Evolutionary conservation across 2,888 invertebrate species (phyloP).

Genomic region (Drosophila kambysellisi): DNA sequence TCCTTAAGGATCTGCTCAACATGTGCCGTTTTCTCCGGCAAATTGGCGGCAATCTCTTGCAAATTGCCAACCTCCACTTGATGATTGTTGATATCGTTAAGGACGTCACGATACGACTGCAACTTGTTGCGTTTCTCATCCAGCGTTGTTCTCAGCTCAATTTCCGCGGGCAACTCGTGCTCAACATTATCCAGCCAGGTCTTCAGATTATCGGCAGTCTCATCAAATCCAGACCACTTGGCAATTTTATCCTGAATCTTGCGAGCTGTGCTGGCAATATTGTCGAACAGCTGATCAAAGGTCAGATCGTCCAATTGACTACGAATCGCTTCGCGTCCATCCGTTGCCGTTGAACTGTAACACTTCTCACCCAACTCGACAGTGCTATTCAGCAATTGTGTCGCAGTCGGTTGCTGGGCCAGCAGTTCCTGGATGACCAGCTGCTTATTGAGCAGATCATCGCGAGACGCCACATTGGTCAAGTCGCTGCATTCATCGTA

Average conservation of each 20-base stretch:
- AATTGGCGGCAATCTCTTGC: conserved; percentile 91
- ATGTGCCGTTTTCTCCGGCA: conserved; percentile 92
- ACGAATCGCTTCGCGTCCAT: conserved; percentile 94
- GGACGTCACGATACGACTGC: conserved; percentile 91
- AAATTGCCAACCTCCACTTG: conserved; percentile 94
- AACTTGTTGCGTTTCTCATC: conserved; percentile 96
- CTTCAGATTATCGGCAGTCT: conserved; percentile 91
- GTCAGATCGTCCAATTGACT: conserved; percentile 93
- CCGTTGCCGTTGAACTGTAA: conserved; percentile 93
- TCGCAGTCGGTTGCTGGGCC: conserved; percentile 91
- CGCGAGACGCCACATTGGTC: conserved; percentile 88
- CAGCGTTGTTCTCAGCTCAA: conserved; percentile 93
- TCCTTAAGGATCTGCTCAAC: conserved; percentile 90
- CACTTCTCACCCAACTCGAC: conserved; percentile 95
- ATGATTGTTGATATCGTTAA: conserved; percentile 93
- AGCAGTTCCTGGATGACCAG: conserved; percentile 90
- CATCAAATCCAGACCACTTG: conserved; percentile 96
- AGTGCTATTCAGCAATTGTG: conserved; percentile 91
- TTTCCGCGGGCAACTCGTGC: conserved; percentile 90
- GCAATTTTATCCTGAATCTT: conserved; percentile 93
- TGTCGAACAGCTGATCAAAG: conserved; percentile 92
- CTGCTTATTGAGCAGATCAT: conserved; percentile 89
- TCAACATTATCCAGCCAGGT: conserved; percentile 92
- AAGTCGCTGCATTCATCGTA: conserved; percentile 89
- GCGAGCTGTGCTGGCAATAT: conserved; percentile 91